Evolutionary conservation across 2,888 invertebrate species (phyloP).

Genomic region (Azorinus chamasolen): DNA sequence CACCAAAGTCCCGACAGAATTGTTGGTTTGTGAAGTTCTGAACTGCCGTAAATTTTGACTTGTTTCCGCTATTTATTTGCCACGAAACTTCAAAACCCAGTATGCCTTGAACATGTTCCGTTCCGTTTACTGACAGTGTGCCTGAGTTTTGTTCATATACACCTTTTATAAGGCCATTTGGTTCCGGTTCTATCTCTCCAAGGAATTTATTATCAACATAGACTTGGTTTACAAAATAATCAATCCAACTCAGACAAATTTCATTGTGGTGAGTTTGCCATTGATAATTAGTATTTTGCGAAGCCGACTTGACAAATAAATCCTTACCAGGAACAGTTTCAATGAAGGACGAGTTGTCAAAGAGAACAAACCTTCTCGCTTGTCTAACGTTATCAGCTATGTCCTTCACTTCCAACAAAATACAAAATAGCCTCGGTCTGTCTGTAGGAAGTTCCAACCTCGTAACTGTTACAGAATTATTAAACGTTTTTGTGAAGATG

Average conservation of each 20-base stretch:
- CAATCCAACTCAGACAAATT: conserved; percentile 62
- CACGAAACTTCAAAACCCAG: conserved; percentile 39
- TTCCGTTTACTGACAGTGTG: conserved; percentile 60
- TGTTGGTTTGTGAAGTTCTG: conserved; percentile 38
- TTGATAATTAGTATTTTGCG: conserved; percentile 27
- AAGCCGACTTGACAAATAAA: conserved; percentile 48
- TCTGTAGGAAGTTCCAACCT: conserved; percentile 16
- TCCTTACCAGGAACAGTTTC: conserved; percentile 8
- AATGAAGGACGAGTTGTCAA: conserved; percentile 51
- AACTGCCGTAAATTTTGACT: conserved; percentile 2
- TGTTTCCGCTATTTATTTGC: neutral
- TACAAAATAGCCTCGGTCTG: conserved; percentile 14
- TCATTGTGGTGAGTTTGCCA: conserved; percentile 66
- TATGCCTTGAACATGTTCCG: conserved; percentile 62
- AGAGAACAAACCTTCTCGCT: conserved; percentile 60
- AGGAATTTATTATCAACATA: conserved; percentile 44
- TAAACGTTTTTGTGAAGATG: too few relatives aligned
- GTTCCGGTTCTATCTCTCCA: conserved; percentile 37
- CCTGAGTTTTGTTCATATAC: conserved; percentile 65
- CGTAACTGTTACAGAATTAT: neutral
- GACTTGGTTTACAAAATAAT: conserved; percentile 55
- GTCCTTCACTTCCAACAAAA: conserved; percentile 51
- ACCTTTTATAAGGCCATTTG: conserved; percentile 33
- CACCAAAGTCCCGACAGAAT: conserved; percentile 33
- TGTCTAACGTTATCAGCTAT: conserved; percentile 54